Base-by-base conservation (phyloP, 2,797 vertebrate species). In the Sebastes aleutianus region DNA sequence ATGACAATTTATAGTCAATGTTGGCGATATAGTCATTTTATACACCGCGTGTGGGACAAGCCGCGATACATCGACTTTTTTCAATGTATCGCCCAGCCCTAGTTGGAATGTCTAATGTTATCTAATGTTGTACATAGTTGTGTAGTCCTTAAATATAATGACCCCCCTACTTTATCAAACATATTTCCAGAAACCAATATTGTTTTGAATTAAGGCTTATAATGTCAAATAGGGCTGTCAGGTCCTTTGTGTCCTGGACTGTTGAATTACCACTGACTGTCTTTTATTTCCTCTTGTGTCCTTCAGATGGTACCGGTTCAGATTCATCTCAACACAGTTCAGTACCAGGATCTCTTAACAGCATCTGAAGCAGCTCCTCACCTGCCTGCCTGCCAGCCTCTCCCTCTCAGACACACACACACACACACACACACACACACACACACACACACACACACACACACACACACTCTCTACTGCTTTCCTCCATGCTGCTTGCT, bases 261-360 rank as follows among this genome's bases (percentile, higher is more conserved):
- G 12, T 72, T 10, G 18, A 6, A 16, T 27, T 16, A 14, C 9
- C 8, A 8, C 18, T 65, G 53, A 10, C 78, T 70, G 43, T 34
- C 5, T 16, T 9, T 4, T 69, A 9, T 39, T 31, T 47, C 18
- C 50, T 74, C 20, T 57, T 34, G 20, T 73, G 5, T 79, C 39
- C 56, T 68, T 69, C 85, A 95, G 94, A 95, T 88, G 93, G 92
- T 70, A 84, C 91, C 70, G 89, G 92, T 32, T 94, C 94, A 62
- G 94, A 95, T 58, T 94, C 94, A 32, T 95, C 94, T 85, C 94
- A 94, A 31, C 93, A 94, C 82, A 94, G 94, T 79, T 94, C 94
- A 85, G 88, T 93, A 87, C 93, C 92, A 26, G 93, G 93, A 89
- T 93, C 94, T 78, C 90, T 95, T 10, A 95, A 94, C 93, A 95